Base-by-base conservation (phyloP, 2,888 invertebrate genomes). In the Zaprionus lineosus region DNA sequence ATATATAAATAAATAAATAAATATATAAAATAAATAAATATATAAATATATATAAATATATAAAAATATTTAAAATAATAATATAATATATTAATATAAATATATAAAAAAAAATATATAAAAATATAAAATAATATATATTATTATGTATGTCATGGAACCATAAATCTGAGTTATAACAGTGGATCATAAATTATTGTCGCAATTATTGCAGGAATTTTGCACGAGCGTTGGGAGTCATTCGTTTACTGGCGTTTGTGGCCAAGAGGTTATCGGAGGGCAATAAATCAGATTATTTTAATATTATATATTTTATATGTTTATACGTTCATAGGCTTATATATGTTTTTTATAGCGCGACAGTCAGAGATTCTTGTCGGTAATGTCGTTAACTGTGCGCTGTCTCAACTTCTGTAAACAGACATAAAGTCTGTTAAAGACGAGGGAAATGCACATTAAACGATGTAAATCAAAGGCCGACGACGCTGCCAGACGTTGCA, bases 341-440 rank as follows among this genome's bases (percentile, higher is more conserved):
- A n/a, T n/a, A n/a, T n/a, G n/a, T n/a, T n/a, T 64, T 79, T 75
- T 73, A 70, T 78, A 62, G 70, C 70, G 52, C 69, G 65, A 69
- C 82, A 70, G n/a, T n/a, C n/a, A n/a, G 53, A 65, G 56, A 68
- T 68, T 52, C 56, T 53, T 15, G 36, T 37, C 47, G 41, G 15
- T 48, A 44, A 43, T 34, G 58, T 44, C 37, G 47, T 29, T 18
- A 31, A 29, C 16, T 43, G 28, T 39, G 41, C 24, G 43, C 14
- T 31, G 44, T 12, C 50, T 39, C 41, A 62, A 36, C 70, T 64
- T 70, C n/a, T n/a, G 78, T 75, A 71, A 78, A 75, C 81, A 81
- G 78, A 82, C 81, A 76, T 78, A 69, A 82, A 82, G 78, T 84
- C 79, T 82, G 78, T 82, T 82, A 67, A 84, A 76, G 78, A 82